Percentiles rank a stretch among this genome's conserved stretches.
phyloP scores from a whole-genome alignment of 2,888 invertebrate genomes.

The Phymatocera aterrima region DNA sequence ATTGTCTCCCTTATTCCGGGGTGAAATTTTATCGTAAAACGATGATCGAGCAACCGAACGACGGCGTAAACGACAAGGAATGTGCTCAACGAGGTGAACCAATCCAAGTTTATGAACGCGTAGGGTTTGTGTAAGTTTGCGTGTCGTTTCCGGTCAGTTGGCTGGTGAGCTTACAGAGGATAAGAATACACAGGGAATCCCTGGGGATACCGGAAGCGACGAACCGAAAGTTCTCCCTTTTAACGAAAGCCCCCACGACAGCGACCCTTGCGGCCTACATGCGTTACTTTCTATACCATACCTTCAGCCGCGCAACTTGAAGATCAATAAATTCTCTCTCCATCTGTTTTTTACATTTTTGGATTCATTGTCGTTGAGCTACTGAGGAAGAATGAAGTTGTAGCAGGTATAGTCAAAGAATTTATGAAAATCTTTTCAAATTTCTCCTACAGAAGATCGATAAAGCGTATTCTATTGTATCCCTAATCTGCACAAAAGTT shows the following conservation, averaged over 20 bases:
- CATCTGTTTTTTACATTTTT: not conserved
- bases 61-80: not conserved
- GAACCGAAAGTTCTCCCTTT: slow-evolving; percentile 60
- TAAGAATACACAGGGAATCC: slow-evolving; percentile 58
- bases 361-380: no score
- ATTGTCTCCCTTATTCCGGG: not conserved
- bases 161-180: slow-evolving; percentile 58
- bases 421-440: not conserved
- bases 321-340: not conserved
- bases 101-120: slow-evolving; percentile 9
- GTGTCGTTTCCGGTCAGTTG: slow-evolving; percentile 68
- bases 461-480: not conserved
- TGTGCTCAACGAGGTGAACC: slow-evolving; percentile 28
- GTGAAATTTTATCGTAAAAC: not conserved
- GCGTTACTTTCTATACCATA: slow-evolving; percentile 29
- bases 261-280: slow-evolving; percentile 9
- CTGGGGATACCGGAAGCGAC: slow-evolving; percentile 65
- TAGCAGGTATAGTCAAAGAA: not conserved
- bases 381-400: not conserved
- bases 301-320: not conserved
- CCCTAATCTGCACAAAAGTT: not conserved
- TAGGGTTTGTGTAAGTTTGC: not conserved
- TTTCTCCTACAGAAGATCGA: not conserved
- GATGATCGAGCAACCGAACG: slow-evolving; percentile 22
- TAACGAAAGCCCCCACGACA: slow-evolving; percentile 36